These are phyloP conservation scores for Montipora capricornis DNA, from an alignment of 64 coral and sea anemone species.

Conservation along the genomic window DNA sequence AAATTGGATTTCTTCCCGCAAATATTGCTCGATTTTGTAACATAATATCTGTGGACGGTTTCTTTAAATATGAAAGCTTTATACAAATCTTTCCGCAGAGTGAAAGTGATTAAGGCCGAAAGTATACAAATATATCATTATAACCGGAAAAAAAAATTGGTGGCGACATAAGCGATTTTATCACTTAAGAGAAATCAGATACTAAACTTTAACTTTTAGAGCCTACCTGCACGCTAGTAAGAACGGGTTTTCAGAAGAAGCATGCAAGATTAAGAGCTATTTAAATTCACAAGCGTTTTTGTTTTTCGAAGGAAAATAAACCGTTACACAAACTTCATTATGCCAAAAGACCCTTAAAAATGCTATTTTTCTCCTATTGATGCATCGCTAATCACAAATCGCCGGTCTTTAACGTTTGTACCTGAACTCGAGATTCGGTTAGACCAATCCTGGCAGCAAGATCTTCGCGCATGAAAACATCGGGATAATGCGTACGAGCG, in stretches of 20 bases:
- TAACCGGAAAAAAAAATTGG: conserved; percentile 81
- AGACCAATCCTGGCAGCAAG: conserved; percentile 94
- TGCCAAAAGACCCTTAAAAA: conserved; percentile 78
- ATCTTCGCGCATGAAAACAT: conserved; percentile 99
- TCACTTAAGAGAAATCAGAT: conserved; percentile 93
- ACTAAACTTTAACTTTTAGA: conserved; percentile 68
- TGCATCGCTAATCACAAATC: conserved; percentile 66
- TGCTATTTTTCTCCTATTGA: conserved; percentile 92
- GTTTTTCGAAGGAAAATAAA: conserved; percentile 57
- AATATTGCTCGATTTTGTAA: conserved; percentile 34
- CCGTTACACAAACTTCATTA: conserved; percentile 99
- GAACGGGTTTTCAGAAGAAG: conserved; percentile 18
- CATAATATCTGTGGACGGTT: neutral
- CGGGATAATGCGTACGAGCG: conserved; percentile 94
- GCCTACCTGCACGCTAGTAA: conserved; percentile 16
- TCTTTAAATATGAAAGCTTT: conserved; percentile 56
- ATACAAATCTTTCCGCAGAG: conserved; percentile 87
- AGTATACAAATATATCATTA: conserved; percentile 99
- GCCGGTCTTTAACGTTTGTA: conserved; percentile 46
- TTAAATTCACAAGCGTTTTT: conserved; percentile 35
- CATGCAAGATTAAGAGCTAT: conserved; percentile 44
- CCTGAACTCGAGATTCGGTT: conserved; percentile 98
- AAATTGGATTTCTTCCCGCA: conserved; percentile 17
- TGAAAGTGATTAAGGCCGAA: conserved; percentile 94
- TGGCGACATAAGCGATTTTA: conserved; percentile 90